These are phyloP conservation scores for Gadus macrocephalus DNA, from an alignment of 2,113 vertebrate genomes.

Conservation along the genomic window DNA sequence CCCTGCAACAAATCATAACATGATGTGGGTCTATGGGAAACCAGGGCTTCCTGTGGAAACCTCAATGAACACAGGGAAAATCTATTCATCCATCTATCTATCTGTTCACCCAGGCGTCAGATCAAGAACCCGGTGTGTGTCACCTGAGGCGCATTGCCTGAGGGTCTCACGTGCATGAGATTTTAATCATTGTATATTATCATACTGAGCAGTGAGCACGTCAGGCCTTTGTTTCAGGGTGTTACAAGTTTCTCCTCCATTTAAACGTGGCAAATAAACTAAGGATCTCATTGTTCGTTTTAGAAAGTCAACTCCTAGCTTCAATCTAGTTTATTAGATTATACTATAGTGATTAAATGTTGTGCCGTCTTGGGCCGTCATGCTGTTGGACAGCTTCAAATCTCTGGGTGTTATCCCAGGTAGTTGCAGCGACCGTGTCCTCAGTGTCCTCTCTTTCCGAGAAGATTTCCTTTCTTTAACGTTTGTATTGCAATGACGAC, in stretches of 20 bases:
- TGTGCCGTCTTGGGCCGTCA: background rate
- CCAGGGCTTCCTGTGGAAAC: too few relatives aligned
- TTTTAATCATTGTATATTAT: too few relatives aligned
- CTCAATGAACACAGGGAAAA: too few relatives aligned
- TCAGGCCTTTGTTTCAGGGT: background rate
- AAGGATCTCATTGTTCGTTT: background rate
- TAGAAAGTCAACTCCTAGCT: background rate
- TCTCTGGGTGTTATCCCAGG: background rate
- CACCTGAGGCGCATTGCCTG: too few relatives aligned
- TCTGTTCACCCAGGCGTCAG: too few relatives aligned
- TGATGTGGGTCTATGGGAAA: too few relatives aligned
- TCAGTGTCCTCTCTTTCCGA: background rate
- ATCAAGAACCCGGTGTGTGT: too few relatives aligned
- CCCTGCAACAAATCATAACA: too few relatives aligned
- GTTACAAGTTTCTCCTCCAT: background rate
- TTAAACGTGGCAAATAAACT: background rate
- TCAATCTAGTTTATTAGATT: background rate
- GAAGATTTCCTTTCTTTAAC: background rate
- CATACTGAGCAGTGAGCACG: too few relatives aligned
- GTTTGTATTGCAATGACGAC: background rate
- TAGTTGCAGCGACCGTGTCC: background rate
- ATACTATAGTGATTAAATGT: too few relatives aligned
- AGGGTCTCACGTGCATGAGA: too few relatives aligned
- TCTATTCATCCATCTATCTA: too few relatives aligned
- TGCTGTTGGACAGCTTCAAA: background rate